Conservation (phyloP, 2,888 invertebrate species). For the Acanthosepion lycidas region DNA sequence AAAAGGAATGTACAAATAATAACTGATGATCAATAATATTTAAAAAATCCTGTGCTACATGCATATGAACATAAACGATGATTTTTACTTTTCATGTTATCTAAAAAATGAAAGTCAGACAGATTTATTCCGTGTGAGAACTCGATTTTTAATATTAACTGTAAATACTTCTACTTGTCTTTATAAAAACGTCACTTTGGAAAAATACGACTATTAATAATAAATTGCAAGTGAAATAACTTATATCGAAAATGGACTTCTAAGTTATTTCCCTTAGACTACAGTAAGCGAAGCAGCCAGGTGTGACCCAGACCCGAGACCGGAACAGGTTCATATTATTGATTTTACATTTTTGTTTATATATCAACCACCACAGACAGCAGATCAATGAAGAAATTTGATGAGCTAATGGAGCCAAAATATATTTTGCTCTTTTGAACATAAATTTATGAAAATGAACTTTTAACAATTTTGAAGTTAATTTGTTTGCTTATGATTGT, state of each 20-base stretch:
- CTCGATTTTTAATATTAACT: background rate
- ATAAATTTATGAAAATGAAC: background rate
- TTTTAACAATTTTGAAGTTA: background rate
- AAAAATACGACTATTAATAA: background rate
- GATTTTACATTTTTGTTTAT: background rate
- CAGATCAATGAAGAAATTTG: background rate
- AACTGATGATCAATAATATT: too few species aligned
- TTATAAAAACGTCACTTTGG: background rate
- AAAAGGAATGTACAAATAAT: too few species aligned
- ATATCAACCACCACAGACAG: background rate
- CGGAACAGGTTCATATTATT: background rate
- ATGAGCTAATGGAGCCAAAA: background rate
- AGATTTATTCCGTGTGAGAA: background rate
- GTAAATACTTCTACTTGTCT: background rate
- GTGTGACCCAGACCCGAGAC: background rate
- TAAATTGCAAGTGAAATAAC: slow-evolving; percentile 21
- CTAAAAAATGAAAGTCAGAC: background rate
- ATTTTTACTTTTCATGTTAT: too few species aligned
- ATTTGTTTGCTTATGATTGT: background rate
- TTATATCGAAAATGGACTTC: background rate
- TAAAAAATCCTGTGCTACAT: too few species aligned
- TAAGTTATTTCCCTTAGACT: background rate
- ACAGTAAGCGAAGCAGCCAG: background rate
- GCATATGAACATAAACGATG: too few species aligned
- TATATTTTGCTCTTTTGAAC: background rate